Base-by-base conservation (phyloP, 1,140 invertebrate genomes). In the Pinna nobilis region DNA sequence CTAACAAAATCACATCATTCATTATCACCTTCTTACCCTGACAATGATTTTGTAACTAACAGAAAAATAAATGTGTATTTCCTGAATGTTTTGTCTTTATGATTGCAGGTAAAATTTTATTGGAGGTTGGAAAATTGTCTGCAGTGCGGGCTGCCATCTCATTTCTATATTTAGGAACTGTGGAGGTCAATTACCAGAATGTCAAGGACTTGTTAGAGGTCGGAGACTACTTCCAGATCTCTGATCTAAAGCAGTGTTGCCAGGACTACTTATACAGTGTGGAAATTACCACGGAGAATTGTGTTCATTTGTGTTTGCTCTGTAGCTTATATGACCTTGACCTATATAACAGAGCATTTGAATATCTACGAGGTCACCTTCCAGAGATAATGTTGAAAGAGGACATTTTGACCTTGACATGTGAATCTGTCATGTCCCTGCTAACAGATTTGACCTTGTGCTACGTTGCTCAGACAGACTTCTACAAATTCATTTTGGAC, bases 191-290 rank as follows among this genome's bases (percentile, higher is more conserved):
- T 3, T 73, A 77, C 44, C 74, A 79, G n/a, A 65, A 51, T n/a
- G 69, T 83, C 2, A 72, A 76, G 15, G 78, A 82, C 11, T 60
- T 85, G 3, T 67, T 86, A 9, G 78, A 84, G 63, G 79, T 81
- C 18, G 84, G 83, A 3, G 84, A 86, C 60, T 86, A 84, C 35
- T 77, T 86, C 23, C 84, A 86, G 35, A 79, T 86, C 4, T 53
- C 53, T 11, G 79, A 81, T 18, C 59, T 86, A 57, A 84, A 82
- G 35, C 25, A 72, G 50, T 57, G 64, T 11, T 84, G 83, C 68
- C 70, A 70, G 23, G 65, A 71, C 32, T 81, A 83, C 60, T 55
- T 86, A 5, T 60, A 59, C 33, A 59, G 49, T 3, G 63, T 76
- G 3, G 74, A 75, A 18, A 41, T 84, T 6, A 85, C 66, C n/a